These are phyloP conservation scores for Chymomyza caudatula DNA, from an alignment of 2,888 invertebrate species.

Conservation along the genomic window DNA sequence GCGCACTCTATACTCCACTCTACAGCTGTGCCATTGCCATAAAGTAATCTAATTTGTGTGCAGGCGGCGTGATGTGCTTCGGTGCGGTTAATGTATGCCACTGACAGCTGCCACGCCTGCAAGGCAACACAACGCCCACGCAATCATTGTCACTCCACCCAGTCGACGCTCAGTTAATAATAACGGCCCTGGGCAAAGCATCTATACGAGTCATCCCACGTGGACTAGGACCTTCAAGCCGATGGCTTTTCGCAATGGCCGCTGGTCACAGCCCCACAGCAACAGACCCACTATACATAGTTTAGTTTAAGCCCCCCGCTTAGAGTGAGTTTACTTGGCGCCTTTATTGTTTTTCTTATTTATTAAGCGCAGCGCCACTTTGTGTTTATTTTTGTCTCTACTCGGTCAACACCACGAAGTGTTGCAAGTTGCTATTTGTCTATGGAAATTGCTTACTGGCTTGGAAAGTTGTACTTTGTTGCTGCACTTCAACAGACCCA, in stretches of 20 bases:
- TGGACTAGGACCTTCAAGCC: background rate
- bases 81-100: constrained; percentile 46
- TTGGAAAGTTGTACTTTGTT: constrained; percentile 41
- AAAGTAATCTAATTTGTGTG: constrained; percentile 65
- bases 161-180: constrained; percentile 19
- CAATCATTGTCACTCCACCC: constrained; percentile 38
- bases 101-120: constrained; percentile 19
- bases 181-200: constrained; percentile 1
- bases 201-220: background rate
- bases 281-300: background rate
- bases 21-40: constrained; percentile 2
- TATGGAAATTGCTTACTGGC: constrained; percentile 52
- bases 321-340: background rate
- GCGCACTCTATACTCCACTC: background rate
- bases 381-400: constrained; percentile 40
- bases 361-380: constrained; percentile 52
- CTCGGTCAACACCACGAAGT: background rate
- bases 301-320: background rate
- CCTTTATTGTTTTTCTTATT: constrained; percentile 46
- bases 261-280: background rate
- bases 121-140: constrained; percentile 17
- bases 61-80: constrained; percentile 25
- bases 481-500: background rate
- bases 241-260: background rate
- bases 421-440: background rate